These are phyloP conservation scores for Cyprinella venusta DNA, from an alignment of 2,797 vertebrate species.

Conservation along the genomic window DNA sequence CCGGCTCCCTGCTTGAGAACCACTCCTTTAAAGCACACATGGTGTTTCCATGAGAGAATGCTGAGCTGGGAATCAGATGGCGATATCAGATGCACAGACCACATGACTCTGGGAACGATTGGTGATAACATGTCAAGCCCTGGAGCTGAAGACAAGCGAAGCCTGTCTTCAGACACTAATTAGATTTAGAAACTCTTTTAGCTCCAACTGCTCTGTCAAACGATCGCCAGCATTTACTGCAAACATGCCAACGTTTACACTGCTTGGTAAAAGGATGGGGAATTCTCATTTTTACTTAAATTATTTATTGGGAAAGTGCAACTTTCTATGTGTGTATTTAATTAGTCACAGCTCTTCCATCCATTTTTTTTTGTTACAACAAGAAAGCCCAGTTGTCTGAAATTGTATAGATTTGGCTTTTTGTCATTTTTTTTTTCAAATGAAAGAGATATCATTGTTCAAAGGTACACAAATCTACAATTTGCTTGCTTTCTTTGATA, in stretches of 20 bases:
- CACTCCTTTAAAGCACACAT: conserved; percentile 21
- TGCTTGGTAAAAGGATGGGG: conserved; percentile 60
- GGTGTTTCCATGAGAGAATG: conserved; percentile 69
- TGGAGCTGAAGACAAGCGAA: conserved; percentile 68
- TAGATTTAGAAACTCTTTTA: conserved; percentile 75
- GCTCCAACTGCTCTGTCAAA: conserved; percentile 69
- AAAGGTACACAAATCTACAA: conserved; percentile 1
- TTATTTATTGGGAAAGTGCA: not conserved
- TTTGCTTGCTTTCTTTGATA: conserved; percentile 31
- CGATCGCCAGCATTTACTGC: conserved; percentile 73
- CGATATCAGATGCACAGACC: conserved; percentile 59
- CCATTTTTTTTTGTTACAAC: not conserved
- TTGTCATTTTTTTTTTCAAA: not conserved
- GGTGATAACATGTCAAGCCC: conserved; percentile 70
- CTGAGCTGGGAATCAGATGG: conserved; percentile 63
- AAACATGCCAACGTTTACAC: conserved; percentile 71
- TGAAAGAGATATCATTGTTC: conserved; percentile 18
- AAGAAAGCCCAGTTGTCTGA: not conserved
- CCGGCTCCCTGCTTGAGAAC: not conserved
- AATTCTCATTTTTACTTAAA: conserved; percentile 53
- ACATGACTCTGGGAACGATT: conserved; percentile 74
- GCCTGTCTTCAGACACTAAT: conserved; percentile 74
- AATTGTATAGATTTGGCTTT: not conserved
- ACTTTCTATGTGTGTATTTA: not conserved
- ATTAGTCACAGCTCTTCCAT: not conserved